phyloP scores from a whole-genome alignment of 2,888 invertebrate species.

The Neocrepidodera transversa region DNA sequence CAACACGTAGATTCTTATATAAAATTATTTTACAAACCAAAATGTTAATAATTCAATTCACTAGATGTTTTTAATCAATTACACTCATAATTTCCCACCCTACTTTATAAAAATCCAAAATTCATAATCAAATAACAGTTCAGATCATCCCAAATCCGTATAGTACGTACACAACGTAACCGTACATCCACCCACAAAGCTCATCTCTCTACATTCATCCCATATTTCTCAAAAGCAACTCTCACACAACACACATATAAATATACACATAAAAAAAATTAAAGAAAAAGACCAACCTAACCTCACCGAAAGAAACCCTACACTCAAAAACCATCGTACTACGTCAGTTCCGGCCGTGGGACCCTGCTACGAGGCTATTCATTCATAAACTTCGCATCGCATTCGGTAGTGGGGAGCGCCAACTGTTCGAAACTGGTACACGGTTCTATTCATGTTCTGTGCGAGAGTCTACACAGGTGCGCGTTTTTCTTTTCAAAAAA shows the following conservation, averaged over 20 bases:
- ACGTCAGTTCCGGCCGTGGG: constrained; percentile 44
- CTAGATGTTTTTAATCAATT: too few species aligned
- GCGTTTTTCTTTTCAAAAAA: constrained; percentile 35
- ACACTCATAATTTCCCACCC: background rate
- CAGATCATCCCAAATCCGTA: background rate
- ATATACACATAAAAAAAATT: too few species aligned
- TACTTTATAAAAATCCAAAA: background rate
- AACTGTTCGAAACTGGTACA: constrained; percentile 44
- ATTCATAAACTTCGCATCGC: constrained; percentile 60
- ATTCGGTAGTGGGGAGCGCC: constrained; percentile 51
- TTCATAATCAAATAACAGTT: background rate
- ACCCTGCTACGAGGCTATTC: constrained; percentile 61
- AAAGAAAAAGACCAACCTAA: constrained; percentile 16
- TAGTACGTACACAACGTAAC: background rate
- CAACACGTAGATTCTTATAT: too few species aligned
- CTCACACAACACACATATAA: too few species aligned
- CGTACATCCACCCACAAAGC: background rate
- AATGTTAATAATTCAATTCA: too few species aligned
- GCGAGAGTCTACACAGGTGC: constrained; percentile 35
- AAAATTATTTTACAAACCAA: too few species aligned
- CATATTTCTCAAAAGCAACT: background rate
- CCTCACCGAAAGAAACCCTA: constrained; percentile 4
- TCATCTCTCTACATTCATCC: background rate
- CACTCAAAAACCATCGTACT: constrained; percentile 17
- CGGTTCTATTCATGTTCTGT: constrained; percentile 38